Conservation (phyloP, 1,140 invertebrate species). For the Caenorhabditis inopinata region DNA sequence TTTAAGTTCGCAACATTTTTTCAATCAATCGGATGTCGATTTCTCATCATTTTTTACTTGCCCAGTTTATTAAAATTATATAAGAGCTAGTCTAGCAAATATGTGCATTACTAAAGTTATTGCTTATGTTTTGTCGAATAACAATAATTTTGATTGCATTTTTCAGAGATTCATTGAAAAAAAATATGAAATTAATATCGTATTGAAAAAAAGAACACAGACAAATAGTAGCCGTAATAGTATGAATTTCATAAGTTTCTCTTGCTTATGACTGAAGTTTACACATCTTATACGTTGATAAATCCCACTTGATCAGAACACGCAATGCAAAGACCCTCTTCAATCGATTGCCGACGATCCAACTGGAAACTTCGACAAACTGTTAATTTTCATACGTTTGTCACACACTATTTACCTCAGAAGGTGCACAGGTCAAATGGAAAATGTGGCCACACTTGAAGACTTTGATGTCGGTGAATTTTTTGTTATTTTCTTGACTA, state of each 20-base stretch:
- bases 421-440: background rate
- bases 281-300: background rate
- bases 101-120: too few species aligned
- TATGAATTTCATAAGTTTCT: background rate
- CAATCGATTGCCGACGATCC: background rate
- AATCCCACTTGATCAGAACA: background rate
- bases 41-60: background rate
- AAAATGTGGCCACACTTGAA: constrained; percentile 52
- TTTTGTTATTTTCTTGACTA: background rate
- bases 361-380: background rate
- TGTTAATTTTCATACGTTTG: background rate
- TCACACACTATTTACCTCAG: background rate
- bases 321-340: background rate
- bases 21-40: too few species aligned
- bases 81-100: too few species aligned
- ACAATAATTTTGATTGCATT: background rate
- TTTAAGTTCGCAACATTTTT: too few species aligned
- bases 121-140: background rate
- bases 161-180: too few species aligned
- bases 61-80: too few species aligned
- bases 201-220: background rate
- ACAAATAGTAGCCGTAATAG: constrained; percentile 8
- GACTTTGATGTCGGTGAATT: constrained; percentile 16
- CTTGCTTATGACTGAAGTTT: too few species aligned
- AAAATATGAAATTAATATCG: too few species aligned